Base-by-base conservation (phyloP, 2,888 invertebrate species). In the Leucoma salicis region DNA sequence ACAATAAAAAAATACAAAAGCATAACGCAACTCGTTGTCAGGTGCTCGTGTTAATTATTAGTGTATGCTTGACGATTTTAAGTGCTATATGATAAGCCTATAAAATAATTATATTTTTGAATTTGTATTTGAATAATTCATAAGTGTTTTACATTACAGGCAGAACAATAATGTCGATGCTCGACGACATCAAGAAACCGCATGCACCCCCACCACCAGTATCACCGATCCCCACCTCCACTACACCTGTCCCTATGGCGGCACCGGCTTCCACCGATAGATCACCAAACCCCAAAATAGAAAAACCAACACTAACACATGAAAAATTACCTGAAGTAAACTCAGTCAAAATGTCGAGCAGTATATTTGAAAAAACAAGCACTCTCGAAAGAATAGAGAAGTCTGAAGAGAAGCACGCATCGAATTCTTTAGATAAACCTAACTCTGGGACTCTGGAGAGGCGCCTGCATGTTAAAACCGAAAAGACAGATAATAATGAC, bases 131-230 rank as follows among this genome's bases (percentile, higher is more conserved):
- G n/a, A n/a, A n/a, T n/a, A n/a, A n/a, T n/a, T n/a, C n/a, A n/a
- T n/a, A n/a, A n/a, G n/a, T n/a, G n/a, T n/a, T n/a, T n/a, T n/a
- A 27, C 15, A 31, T 35, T 41, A 1, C 66, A 88, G 88, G 87
- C 36, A 82, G 87, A 31, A 88, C 87, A 14, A 57, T 89, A 47
- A 66, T 78, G 28, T 71, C 82, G 6, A 86, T 84, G 86, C 45
- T 86, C 31, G 88, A 88, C 13, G 88, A 88, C 2, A 62, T 84
- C n/a, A 86, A 83, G 62, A 86, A 82, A 45, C 82, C 82, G 0
- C 60, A 58, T 0, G 77, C 81, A 4, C 79, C 77, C 0, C 59
- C 74, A 3, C 79, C 79, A 0, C 75, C 31, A 12, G 14, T 21
- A 16, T 28, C 35, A 0, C 35, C 36, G 3, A 27, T 18, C 4